Evolutionary conservation across 2,888 invertebrate species (phyloP).

Genomic region (Prosopocoilus inquinatus): DNA sequence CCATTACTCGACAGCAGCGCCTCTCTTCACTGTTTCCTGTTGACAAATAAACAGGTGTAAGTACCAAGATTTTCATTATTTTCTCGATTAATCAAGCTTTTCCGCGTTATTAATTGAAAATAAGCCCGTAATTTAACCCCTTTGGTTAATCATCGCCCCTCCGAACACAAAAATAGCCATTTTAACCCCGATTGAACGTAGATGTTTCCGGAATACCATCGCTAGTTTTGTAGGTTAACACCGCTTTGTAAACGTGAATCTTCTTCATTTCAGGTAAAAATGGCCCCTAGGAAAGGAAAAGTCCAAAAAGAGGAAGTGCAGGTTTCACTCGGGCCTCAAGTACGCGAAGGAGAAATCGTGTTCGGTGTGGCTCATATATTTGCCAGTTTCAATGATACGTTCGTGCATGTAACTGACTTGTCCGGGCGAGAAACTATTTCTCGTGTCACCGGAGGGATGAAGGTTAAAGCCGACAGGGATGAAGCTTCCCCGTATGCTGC

Average conservation of each 20-base stretch:
- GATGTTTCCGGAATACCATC: slow-evolving; percentile 12
- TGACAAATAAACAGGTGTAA: slow-evolving; percentile 12
- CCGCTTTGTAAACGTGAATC: background rate
- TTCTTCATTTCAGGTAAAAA: slow-evolving; percentile 51
- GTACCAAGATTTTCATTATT: slow-evolving; percentile 1
- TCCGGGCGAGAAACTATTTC: slow-evolving; percentile 95
- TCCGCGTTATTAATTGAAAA: background rate
- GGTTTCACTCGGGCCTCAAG: slow-evolving; percentile 93
- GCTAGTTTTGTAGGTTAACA: slow-evolving; percentile 3
- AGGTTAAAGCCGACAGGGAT: slow-evolving; percentile 99
- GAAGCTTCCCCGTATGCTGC: slow-evolving; percentile 99
- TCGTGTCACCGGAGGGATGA: slow-evolving; percentile 98
- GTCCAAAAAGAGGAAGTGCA: slow-evolving; percentile 95
- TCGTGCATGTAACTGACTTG: slow-evolving; percentile 99
- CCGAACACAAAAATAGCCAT: too few species aligned
- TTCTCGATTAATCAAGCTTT: too few species aligned
- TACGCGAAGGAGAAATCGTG: slow-evolving; percentile 94
- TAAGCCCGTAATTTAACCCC: slow-evolving; percentile 6
- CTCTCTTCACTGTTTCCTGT: slow-evolving; percentile 13
- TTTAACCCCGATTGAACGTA: background rate
- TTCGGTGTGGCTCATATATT: slow-evolving; percentile 99
- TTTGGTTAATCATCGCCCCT: background rate
- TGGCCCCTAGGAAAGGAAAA: slow-evolving; percentile 98
- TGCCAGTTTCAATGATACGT: slow-evolving; percentile 99
- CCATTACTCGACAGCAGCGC: slow-evolving; percentile 4